Evolutionary conservation across 2,797 vertebrate genomes (phyloP).

Genomic region (Pagetopsis macropterus): DNA sequence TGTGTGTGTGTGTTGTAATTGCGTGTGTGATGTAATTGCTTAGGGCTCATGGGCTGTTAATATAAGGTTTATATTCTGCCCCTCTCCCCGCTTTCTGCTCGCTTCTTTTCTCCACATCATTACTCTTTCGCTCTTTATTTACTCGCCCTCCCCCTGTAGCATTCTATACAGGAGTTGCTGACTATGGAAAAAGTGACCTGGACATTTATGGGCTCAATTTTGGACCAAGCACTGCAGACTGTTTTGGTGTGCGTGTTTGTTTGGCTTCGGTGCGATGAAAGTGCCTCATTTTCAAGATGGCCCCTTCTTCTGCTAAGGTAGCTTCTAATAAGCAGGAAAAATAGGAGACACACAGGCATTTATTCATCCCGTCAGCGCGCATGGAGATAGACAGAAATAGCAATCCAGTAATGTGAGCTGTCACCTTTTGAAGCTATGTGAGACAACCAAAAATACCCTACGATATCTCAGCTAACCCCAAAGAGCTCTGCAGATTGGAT

Average conservation of each 20-base stretch:
- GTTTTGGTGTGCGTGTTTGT: slow-evolving; percentile 40
- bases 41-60: slow-evolving; percentile 54
- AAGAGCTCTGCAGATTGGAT: slow-evolving; percentile 42
- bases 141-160: slow-evolving; percentile 37
- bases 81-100: slow-evolving; percentile 34
- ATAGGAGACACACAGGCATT: slow-evolving; percentile 2
- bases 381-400: slow-evolving; percentile 27
- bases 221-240: slow-evolving; percentile 63
- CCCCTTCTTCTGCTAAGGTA: slow-evolving; percentile 26
- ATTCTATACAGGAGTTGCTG: slow-evolving; percentile 76
- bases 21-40: slow-evolving; percentile 67
- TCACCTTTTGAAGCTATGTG: slow-evolving; percentile 38
- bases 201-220: slow-evolving; percentile 70
- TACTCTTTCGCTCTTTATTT: slow-evolving; percentile 41
- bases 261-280: slow-evolving; percentile 49
- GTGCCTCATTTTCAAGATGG: slow-evolving; percentile 51
- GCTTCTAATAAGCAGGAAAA: slow-evolving; percentile 31
- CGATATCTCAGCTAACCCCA: slow-evolving; percentile 17
- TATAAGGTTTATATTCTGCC: slow-evolving; percentile 57
- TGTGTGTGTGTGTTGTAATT: slow-evolving; percentile 24
- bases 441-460: slow-evolving; percentile 41
- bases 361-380: background rate
- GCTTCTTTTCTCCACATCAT: slow-evolving; percentile 30
- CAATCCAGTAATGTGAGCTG: slow-evolving; percentile 28
- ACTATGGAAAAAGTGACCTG: slow-evolving; percentile 80